Conservation (phyloP, 30 jellyfish, hydroid and myxozoan genomes). For the Aurelia aurita region DNA sequence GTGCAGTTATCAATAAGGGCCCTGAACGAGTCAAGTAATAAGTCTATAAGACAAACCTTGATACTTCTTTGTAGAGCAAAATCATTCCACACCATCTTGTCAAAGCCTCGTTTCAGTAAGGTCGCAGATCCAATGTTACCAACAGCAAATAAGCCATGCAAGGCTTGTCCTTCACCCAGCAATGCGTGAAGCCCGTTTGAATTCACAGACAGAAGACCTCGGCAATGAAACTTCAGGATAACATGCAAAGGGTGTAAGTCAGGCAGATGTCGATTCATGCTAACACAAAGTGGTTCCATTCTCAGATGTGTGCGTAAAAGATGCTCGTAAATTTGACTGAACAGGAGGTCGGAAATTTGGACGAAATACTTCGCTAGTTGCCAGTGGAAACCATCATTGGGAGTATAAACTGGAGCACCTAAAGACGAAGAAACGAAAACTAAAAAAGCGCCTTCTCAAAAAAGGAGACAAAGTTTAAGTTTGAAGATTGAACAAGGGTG, state of each 20-base stretch:
- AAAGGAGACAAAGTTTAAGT: too few species aligned
- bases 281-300: conserved; percentile 74
- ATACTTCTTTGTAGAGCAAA: conserved; percentile 18
- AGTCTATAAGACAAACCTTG: conserved; percentile 4
- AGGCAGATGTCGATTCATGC: conserved; percentile 64
- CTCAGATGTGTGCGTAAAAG: conserved; percentile 70
- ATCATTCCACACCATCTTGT: conserved; percentile 67
- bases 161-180: conserved; percentile 17
- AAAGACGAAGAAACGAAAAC: neutral
- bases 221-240: conserved; percentile 77
- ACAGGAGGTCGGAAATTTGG: conserved; percentile 53
- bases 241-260: conserved; percentile 74
- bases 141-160: conserved; percentile 57
- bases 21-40: too few species aligned
- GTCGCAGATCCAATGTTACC: conserved; percentile 67
- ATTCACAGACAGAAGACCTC: conserved; percentile 61
- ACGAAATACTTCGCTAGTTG: conserved; percentile 63
- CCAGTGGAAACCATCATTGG: conserved; percentile 78
- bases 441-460: too few species aligned
- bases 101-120: conserved; percentile 54
- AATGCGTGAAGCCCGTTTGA: neutral
- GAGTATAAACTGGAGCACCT: conserved; percentile 78
- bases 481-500: too few species aligned
- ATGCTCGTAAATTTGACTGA: conserved; percentile 72
- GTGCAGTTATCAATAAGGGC: too few species aligned